A percentile compares a stretch with the other conserved stretches of the same genome.
These are phyloP conservation scores for Philotrypesis tridentata DNA, from an alignment of 1,140 invertebrate species.

Conservation along the genomic window DNA sequence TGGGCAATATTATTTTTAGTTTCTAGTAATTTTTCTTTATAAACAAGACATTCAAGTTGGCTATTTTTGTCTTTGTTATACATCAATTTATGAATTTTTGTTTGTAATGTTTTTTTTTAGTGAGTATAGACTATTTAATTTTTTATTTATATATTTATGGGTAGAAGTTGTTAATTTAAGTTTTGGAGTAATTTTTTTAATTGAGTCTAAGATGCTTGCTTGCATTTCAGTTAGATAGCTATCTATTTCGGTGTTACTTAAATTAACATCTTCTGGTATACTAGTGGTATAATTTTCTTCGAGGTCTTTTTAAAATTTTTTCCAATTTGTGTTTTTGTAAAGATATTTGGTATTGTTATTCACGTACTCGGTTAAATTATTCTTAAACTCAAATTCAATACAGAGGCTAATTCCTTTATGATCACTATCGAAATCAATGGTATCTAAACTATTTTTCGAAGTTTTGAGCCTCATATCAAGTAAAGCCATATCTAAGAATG, in stretches of 20 bases:
- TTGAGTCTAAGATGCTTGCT: slow-evolving; percentile 4
- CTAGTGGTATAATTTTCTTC: not conserved
- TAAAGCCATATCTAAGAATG: slow-evolving; percentile 35
- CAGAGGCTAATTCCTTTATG: slow-evolving; percentile 10
- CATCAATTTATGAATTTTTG: not conserved
- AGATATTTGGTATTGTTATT: not conserved
- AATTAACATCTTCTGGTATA: slow-evolving; percentile 43
- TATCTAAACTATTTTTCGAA: not conserved
- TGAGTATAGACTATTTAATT: slow-evolving; percentile 39
- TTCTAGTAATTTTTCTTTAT: not conserved
- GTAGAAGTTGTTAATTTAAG: slow-evolving; percentile 2
- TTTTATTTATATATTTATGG: slow-evolving; percentile 35
- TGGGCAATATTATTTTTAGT: slow-evolving; percentile 28
- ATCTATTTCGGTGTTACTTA: slow-evolving; percentile 50
- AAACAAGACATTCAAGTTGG: not conserved
- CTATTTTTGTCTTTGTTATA: not conserved
- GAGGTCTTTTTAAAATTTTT: slow-evolving; percentile 37
- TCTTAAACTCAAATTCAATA: not conserved
- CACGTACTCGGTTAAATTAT: not conserved
- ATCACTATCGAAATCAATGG: slow-evolving; percentile 29
- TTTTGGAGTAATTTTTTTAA: slow-evolving; percentile 38
- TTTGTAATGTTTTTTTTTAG: slow-evolving; percentile 22
- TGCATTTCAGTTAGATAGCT: slow-evolving; percentile 22
- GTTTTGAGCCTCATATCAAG: not conserved
- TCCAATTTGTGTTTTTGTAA: slow-evolving; percentile 51